Conservation (phyloP, 1,140 invertebrate genomes). For the Drosophila tsacasi region DNA sequence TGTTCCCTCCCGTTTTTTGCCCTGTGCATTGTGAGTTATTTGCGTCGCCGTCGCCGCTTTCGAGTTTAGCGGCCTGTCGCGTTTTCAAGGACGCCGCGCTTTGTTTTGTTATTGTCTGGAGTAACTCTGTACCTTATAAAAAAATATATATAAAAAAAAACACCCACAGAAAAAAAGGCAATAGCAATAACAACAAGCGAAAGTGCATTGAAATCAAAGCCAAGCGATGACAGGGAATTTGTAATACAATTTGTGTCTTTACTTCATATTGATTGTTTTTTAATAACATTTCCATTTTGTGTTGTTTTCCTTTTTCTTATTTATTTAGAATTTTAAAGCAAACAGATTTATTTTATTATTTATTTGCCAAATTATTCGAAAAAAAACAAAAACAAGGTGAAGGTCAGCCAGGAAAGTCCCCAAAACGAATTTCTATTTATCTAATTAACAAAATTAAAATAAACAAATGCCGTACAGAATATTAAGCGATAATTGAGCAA, state of each 20-base stretch:
- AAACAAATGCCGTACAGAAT: constrained; percentile 60
- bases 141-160: constrained; percentile 1
- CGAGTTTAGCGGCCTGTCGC: constrained; percentile 76
- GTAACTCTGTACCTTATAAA: constrained; percentile 45
- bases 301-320: constrained; percentile 43
- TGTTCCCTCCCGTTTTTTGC: constrained; percentile 21
- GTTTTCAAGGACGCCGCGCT: constrained; percentile 71
- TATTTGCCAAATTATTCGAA: constrained; percentile 36
- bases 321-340: constrained; percentile 60
- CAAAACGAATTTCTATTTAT: constrained; percentile 63
- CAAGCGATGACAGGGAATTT: constrained; percentile 56
- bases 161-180: neutral
- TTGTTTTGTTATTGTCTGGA: constrained; percentile 81
- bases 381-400: constrained; percentile 22
- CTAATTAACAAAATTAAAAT: constrained; percentile 75
- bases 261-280: constrained; percentile 7
- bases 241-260: constrained; percentile 33
- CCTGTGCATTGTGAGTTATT: constrained; percentile 67
- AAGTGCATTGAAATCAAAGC: constrained; percentile 73
- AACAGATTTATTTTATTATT: constrained; percentile 46
- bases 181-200: constrained; percentile 16
- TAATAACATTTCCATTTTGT: constrained; percentile 26
- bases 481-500: constrained; percentile 71
- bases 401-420: constrained; percentile 27
- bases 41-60: constrained; percentile 56